These are phyloP conservation scores for Acleris laterana DNA, from an alignment of 2,888 invertebrate genomes.

Conservation along the genomic window DNA sequence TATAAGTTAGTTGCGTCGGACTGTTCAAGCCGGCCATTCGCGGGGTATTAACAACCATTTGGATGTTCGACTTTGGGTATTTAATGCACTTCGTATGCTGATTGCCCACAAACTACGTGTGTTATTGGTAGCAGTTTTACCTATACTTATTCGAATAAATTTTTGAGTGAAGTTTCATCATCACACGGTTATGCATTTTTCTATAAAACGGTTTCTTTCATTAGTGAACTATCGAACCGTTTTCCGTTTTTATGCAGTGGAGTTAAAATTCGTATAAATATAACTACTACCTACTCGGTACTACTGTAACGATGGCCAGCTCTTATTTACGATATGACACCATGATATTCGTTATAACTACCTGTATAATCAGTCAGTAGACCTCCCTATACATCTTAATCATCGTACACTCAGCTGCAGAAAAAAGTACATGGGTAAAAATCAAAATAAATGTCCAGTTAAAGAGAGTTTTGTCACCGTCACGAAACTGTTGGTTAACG, in stretches of 20 bases:
- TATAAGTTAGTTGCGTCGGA: slow-evolving; percentile 25
- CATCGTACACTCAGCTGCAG: no score
- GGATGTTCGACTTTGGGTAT: slow-evolving; percentile 30
- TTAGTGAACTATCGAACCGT: not conserved
- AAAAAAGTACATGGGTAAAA: no score
- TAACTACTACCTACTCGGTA: no score
- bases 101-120: slow-evolving; percentile 29
- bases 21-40: slow-evolving; percentile 16
- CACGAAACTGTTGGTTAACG: no score
- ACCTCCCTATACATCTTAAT: no score
- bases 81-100: slow-evolving; percentile 35
- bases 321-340: no score
- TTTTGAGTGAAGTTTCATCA: slow-evolving; percentile 3
- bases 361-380: no score
- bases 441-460: no score
- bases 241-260: not conserved
- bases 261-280: no score
- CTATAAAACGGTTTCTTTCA: not conserved
- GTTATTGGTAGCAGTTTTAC: slow-evolving; percentile 32
- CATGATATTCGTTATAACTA: no score
- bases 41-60: slow-evolving; percentile 22
- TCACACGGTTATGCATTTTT: not conserved
- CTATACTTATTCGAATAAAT: slow-evolving; percentile 16
- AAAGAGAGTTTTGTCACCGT: no score
- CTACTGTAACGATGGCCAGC: no score